phyloP scores from a whole-genome alignment of 2,113 vertebrate genomes.

The Montifringilla adamsi region DNA sequence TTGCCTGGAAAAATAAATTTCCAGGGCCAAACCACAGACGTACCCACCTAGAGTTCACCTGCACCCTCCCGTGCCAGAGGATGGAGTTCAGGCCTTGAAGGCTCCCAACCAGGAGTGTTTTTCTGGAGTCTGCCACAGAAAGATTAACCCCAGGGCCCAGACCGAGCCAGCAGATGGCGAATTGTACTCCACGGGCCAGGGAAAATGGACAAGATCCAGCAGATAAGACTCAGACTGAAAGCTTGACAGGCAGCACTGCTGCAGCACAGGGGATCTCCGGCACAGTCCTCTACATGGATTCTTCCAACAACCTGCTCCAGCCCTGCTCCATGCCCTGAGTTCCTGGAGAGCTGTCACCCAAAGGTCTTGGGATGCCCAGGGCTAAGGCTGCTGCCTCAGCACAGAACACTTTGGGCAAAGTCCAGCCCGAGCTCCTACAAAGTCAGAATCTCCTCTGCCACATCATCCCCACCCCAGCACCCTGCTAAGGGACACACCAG shows the following conservation, averaged over 20 bases:
- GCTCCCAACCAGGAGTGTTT: not conserved
- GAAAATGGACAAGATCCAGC: not conserved
- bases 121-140: not conserved
- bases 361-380: not conserved
- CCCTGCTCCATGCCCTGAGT: fast-evolving
- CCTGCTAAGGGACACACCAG: not conserved
- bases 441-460: not conserved
- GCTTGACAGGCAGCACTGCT: not conserved
- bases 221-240: not conserved
- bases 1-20: not conserved
- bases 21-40: not conserved
- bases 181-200: not conserved
- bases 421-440: not conserved
- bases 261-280: not conserved
- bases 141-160: not conserved
- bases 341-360: not conserved
- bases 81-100: not conserved
- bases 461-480: not conserved
- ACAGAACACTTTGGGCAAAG: not conserved
- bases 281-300: not conserved
- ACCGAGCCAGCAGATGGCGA: not conserved
- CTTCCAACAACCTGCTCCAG: not conserved
- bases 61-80: not conserved
- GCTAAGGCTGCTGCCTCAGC: not conserved
- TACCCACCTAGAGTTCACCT: not conserved